Evolutionary conservation across 2,888 invertebrate species (phyloP).

Genomic region (Tachina lurida): DNA sequence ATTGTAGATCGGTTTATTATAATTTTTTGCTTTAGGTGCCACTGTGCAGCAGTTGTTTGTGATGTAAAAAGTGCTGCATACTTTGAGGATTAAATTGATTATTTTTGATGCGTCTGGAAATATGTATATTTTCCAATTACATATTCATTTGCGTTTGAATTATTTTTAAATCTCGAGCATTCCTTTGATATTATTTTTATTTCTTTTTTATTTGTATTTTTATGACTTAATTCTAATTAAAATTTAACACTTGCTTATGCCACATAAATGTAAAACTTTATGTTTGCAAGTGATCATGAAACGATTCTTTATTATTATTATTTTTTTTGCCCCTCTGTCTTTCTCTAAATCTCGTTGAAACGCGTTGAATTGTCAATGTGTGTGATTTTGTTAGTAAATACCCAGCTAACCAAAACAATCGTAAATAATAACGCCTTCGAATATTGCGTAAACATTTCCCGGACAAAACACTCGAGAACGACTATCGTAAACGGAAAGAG

Average conservation of each 20-base stretch:
- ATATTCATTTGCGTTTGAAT: not conserved
- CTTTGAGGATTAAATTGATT: not conserved
- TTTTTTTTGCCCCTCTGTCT: conserved; percentile 8
- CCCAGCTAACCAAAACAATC: too few relatives aligned
- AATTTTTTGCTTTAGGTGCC: too few relatives aligned
- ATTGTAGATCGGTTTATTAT: too few relatives aligned
- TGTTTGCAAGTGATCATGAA: conserved; percentile 1
- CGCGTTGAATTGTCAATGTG: conserved; percentile 61
- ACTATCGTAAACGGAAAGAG: too few relatives aligned
- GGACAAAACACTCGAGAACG: too few relatives aligned
- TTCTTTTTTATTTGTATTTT: conserved; percentile 4
- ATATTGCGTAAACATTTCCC: too few relatives aligned
- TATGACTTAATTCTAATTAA: conserved; percentile 26
- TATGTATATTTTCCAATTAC: not conserved
- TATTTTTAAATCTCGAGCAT: not conserved
- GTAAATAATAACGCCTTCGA: too few relatives aligned
- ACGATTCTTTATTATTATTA: conserved; percentile 23
- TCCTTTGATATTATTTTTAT: not conserved
- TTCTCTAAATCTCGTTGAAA: conserved; percentile 42
- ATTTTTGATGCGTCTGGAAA: not conserved
- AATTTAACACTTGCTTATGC: conserved; percentile 26
- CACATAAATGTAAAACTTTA: conserved; percentile 1
- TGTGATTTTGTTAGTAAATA: not conserved
- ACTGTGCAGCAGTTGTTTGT: not conserved
- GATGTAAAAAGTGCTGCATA: not conserved